These are phyloP conservation scores for Luffia ferchaultella DNA, from an alignment of 2,888 invertebrate species.

Conservation along the genomic window DNA sequence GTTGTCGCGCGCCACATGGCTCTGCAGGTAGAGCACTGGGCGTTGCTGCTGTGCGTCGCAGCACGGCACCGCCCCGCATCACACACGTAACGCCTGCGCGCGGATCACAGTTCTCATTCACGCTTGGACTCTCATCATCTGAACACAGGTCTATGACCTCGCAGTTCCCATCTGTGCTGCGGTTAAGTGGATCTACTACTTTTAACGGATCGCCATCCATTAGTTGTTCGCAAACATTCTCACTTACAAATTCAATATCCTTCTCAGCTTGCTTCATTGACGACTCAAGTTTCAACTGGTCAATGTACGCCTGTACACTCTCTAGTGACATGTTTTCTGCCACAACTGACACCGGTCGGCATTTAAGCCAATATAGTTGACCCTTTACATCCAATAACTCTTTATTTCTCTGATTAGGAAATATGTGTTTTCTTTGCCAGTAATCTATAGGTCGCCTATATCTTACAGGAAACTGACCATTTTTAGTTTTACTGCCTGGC, in stretches of 20 bases:
- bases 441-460: slow-evolving; percentile 54
- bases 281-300: slow-evolving; percentile 33
- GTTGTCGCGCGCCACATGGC: slow-evolving; percentile 51
- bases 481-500: slow-evolving; percentile 42
- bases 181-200: slow-evolving; percentile 36
- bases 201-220: slow-evolving; percentile 28
- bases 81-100: slow-evolving; percentile 45
- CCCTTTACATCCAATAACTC: slow-evolving; percentile 44
- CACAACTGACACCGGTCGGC: slow-evolving; percentile 52
- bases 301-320: slow-evolving; percentile 47
- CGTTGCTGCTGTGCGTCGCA: slow-evolving; percentile 35
- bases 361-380: slow-evolving; percentile 58
- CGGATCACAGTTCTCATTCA: slow-evolving; percentile 53
- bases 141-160: slow-evolving; percentile 74
- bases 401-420: slow-evolving; percentile 49
- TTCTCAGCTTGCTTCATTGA: slow-evolving; percentile 27
- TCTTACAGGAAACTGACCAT: slow-evolving; percentile 43
- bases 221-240: slow-evolving; percentile 33
- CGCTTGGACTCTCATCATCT: slow-evolving; percentile 64
- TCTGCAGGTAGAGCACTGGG: slow-evolving; percentile 44
- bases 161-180: slow-evolving; percentile 48
- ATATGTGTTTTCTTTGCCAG: slow-evolving; percentile 47
- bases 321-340: slow-evolving; percentile 45
- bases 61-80: slow-evolving; percentile 44
- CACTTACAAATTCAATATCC: slow-evolving; percentile 53